Evolutionary conservation across 2,888 invertebrate species (phyloP), one percentile per base, ranked within the genome.

Genomic region (Pristionchus japonicus): DNA sequence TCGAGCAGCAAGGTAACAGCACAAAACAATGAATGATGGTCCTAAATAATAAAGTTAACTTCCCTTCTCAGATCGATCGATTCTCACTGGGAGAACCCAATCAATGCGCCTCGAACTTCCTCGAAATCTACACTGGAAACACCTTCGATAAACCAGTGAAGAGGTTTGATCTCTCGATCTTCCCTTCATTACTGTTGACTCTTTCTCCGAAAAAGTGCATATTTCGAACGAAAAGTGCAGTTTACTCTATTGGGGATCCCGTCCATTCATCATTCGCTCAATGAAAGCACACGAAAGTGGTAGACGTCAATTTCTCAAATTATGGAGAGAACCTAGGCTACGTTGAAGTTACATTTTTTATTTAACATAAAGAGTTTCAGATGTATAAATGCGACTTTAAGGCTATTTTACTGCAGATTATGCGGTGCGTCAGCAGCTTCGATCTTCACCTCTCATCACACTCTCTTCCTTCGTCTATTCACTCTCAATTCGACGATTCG

Each of bases 91-190:
- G 91, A 15, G 87, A 90, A 43, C 94, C 94, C 13, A 94, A 94
- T 90, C 92, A 93, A 84, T 94, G 94, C 89, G 89, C 87, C n/a
- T 89, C 92, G 23, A 94, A 94, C 86, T 93, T 93, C 87, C 88
- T 94, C 20, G 94, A 94, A 90, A 89, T 94, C 17, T 94, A 93
- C 89, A 91, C 92, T 3, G 93, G 93, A 15, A 90, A 90, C 87
- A 93, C 91, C 1, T 91, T 93, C 20, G 91, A 92, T 47, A 91
- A 91, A 89, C 93, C 89, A 43, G 88, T 88, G 67, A 90, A 89
- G 89, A 89, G 88, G 91, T 92, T 23, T 90, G 89, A 61, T 90
- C 88, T 83, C 57, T 92, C 40, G 88, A 92, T 49, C 74, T 92
- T 74, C 40, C 4, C 9, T 11, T 40, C 37, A 40, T 74, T 74